Evolutionary conservation across 2,888 invertebrate genomes (phyloP).

Genomic region (Aromia moschata): DNA sequence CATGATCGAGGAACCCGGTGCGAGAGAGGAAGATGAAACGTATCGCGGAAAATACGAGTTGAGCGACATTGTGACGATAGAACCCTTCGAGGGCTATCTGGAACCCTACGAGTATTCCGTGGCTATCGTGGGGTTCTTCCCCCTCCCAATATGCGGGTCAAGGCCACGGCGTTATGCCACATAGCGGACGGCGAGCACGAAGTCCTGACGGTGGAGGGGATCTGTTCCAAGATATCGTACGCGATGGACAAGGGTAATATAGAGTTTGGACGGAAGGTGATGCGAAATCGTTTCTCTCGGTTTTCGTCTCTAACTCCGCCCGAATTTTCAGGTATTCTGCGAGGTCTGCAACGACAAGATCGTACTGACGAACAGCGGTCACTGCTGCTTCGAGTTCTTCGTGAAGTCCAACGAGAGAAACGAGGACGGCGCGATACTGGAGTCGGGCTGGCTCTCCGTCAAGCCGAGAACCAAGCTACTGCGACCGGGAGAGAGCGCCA

Average conservation of each 20-base stretch:
- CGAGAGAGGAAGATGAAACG: not conserved
- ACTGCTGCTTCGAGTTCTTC: conserved; percentile 63
- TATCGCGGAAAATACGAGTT: too few species aligned
- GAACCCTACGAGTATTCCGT: conserved; percentile 65
- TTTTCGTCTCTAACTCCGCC: too few species aligned
- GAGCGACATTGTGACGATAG: conserved; percentile 48
- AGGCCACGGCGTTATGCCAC: conserved; percentile 65
- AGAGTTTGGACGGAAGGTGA: conserved; percentile 62
- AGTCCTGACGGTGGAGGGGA: conserved; percentile 64
- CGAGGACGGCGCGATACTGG: conserved; percentile 56
- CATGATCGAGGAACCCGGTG: not conserved
- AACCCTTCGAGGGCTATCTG: conserved; percentile 65
- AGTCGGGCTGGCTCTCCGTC: conserved; percentile 64
- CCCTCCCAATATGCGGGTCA: conserved; percentile 62
- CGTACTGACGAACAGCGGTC: conserved; percentile 65
- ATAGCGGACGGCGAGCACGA: conserved; percentile 69
- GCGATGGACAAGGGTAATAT: conserved; percentile 61
- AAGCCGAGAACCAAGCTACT: conserved; percentile 62
- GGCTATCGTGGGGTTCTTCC: conserved; percentile 65
- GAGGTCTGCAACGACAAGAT: conserved; percentile 53
- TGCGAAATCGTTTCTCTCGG: too few species aligned
- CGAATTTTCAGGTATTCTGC: conserved; percentile 56
- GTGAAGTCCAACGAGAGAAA: conserved; percentile 55
- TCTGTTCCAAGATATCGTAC: conserved; percentile 66
- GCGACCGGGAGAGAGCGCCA: conserved; percentile 60